Base-by-base conservation (phyloP, 2,113 vertebrate genomes). In the Orthonyx spaldingii region DNA sequence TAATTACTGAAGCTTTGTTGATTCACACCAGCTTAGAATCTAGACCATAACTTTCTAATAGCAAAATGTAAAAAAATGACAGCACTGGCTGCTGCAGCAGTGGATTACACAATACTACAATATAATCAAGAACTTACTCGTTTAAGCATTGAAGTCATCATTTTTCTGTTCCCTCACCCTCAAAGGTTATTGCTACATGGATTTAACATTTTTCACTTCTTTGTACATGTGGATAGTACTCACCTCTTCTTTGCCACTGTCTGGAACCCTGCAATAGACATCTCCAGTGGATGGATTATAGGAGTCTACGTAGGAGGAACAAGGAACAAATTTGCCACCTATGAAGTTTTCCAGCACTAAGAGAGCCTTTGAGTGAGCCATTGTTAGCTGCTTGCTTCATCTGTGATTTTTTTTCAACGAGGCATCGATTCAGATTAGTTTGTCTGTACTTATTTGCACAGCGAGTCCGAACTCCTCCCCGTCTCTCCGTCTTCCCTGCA, bases 291-390 rank as follows among this genome's bases (percentile, higher is more conserved):
- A 99, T 0, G 99, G 99, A 50, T 99, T 98, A 17, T 98, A 98
- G 11, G 99, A 99, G 96, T 99, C 98, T 64, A 99, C 93, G 35
- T 98, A 98, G 6, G 96, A 97, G 52, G 81, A 78, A 88, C 98
- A 98, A n/a, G 98, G 97, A 47, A 98, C 88, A 86, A 99, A 99
- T 87, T 97, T 98, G 13, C 99, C 99, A 28, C 96, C 98, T 50
- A 99, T 99, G 87, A 98, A 99, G 95, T 99, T 99, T 96, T 99
- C 98, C 96, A 99, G 91, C 28, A 98, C 95, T 96, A 99, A 59
- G 59, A 97, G 86, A 12, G 96, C 61, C 49, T 74, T 61, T 32
- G 96, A 92, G 55, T 87, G 96, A n/a, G 97, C 97, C 95, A 98
- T 97, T 3, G 69, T 90, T 8, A 84, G 61, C 95, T 90, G 79